These are phyloP conservation scores for Bergia puertoricense DNA, from an alignment of 92 coral and sea anemone species.

Conservation along the genomic window DNA sequence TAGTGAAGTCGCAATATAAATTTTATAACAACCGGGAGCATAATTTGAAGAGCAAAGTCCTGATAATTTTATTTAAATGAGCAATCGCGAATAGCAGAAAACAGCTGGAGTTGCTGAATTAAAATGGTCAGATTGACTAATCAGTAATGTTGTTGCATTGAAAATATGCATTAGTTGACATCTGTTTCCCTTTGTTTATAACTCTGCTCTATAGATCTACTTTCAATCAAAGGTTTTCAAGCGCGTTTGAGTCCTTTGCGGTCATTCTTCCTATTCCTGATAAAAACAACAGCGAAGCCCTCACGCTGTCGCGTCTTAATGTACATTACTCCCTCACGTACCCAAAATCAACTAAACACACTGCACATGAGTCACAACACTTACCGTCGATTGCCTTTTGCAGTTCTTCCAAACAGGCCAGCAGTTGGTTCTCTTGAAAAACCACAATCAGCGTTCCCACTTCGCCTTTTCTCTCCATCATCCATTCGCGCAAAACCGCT, in stretches of 20 bases:
- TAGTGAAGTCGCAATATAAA: too few species aligned
- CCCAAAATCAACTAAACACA: not conserved
- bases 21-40: too few species aligned
- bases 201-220: not conserved
- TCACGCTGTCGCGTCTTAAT: not conserved
- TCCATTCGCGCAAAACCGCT: constrained; percentile 23
- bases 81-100: not conserved
- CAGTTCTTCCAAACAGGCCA: constrained; percentile 37
- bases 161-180: not conserved
- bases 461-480: constrained; percentile 10
- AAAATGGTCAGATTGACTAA: not conserved
- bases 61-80: not conserved
- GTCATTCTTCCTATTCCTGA: not conserved
- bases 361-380: not conserved
- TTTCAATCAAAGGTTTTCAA: too few species aligned
- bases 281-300: not conserved
- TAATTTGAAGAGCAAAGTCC: too few species aligned
- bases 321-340: not conserved
- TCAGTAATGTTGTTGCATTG: not conserved
- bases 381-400: constrained; percentile 36
- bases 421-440: constrained; percentile 27
- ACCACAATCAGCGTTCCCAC: not conserved
- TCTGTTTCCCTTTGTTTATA: not conserved
- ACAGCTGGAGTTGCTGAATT: not conserved
- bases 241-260: not conserved